Percentiles rank a stretch among this genome's conserved stretches.
phyloP scores from a whole-genome alignment of 1,140 invertebrate genomes.

The Diorhabda elongata region DNA sequence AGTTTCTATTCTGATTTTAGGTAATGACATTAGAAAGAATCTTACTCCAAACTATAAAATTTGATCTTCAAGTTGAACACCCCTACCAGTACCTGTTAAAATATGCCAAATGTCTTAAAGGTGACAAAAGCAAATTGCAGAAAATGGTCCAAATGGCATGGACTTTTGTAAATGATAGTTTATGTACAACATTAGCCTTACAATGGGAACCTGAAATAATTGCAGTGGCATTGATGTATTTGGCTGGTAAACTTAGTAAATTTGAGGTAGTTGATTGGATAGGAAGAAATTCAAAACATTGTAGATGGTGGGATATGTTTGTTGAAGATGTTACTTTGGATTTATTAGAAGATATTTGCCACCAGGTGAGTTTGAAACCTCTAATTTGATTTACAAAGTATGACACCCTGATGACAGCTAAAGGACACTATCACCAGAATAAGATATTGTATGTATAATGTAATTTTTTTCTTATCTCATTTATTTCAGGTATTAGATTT shows the following conservation, averaged over 20 bases:
- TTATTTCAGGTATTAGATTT: constrained; percentile 70
- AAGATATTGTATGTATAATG: no score
- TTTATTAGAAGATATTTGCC: constrained; percentile 94
- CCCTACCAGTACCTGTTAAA: constrained; percentile 93
- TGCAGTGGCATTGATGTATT: constrained; percentile 94
- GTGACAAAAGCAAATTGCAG: constrained; percentile 87
- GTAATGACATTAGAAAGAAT: constrained; percentile 96
- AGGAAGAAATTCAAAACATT: constrained; percentile 74
- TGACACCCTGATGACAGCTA: no score
- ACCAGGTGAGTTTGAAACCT: constrained; percentile 61
- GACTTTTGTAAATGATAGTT: constrained; percentile 99
- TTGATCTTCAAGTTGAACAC: constrained; percentile 97
- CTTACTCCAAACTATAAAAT: constrained; percentile 96
- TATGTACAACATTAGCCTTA: constrained; percentile 93
- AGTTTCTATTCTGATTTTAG: not conserved
- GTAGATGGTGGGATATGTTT: constrained; percentile 97
- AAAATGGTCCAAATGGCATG: constrained; percentile 99
- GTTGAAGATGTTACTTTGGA: constrained; percentile 95
- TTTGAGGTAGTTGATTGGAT: constrained; percentile 94
- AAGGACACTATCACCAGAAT: no score
- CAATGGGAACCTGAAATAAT: constrained; percentile 99
- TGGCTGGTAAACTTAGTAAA: constrained; percentile 93
- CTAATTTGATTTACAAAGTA: no score
- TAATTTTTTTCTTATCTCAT: not conserved
- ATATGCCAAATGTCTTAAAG: constrained; percentile 96